Evolutionary conservation across 1,140 invertebrate species (phyloP), one percentile per base, ranked within the genome.

Genomic region (Thaumatotibia leucotreta): DNA sequence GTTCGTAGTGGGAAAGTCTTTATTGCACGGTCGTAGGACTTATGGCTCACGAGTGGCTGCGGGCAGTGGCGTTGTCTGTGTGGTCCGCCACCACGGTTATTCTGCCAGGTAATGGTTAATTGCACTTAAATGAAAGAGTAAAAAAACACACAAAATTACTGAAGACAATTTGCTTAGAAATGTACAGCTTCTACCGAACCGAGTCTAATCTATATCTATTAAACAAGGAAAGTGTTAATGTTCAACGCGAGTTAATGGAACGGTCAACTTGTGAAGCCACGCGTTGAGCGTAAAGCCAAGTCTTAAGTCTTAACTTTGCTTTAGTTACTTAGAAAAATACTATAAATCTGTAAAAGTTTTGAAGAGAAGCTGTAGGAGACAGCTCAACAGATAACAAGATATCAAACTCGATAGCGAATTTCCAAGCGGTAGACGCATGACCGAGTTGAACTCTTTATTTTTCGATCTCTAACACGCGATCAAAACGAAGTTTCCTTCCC

Each of bases 41-140:
- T 84, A 82, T 76, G 69, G 79, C 72, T 75, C 83, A 88, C 82
- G 83, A 88, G 74, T 84, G 78, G 77, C 83, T 84, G 61, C 67
- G 65, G 82, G 82, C 82, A 63, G 69, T 74, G 66, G 68, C 68
- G 50, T 73, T 68, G 73, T 68, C 67, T 83, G 85, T 84, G 83
- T 85, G 85, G 83, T 85, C 81, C 70, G 67, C 70, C 68, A 69
- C 72, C 67, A 54, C 2, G n/a, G 24, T 22, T 76, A 67, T 76
- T 76, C 69, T 70, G 50, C 61, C 65, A 72, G 69, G 67, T 74
- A 75, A 77, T 71, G 67, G 69, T 74, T 76, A 82, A 78, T 80
- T 80, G 52, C 29, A 29, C 66, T 54, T 14, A 54, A 33, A 62
- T 65, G 32, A 64, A 62, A n/a, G 54, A 52, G n/a, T n/a, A n/a